phyloP scores from a whole-genome alignment of 1,140 invertebrate genomes.

The Drosophila ercepeae region DNA sequence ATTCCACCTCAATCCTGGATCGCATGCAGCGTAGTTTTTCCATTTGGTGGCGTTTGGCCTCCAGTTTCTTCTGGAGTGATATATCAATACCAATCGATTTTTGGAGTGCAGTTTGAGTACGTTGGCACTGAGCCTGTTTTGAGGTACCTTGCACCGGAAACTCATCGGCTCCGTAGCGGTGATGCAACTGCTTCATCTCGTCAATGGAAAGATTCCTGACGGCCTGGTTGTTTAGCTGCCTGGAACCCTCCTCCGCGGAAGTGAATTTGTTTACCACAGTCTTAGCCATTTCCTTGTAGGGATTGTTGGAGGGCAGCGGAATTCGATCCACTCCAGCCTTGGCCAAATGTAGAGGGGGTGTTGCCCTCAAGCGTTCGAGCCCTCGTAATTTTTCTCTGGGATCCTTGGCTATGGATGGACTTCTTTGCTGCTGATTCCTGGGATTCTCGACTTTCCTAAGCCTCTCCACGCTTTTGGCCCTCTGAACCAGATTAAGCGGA shows the following conservation, averaged over 20 bases:
- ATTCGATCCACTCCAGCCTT: not conserved
- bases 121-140: not conserved
- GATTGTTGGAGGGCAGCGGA: not conserved
- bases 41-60: conserved; percentile 6
- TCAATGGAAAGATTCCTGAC: not conserved
- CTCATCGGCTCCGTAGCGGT: not conserved
- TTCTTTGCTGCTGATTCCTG: not conserved
- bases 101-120: not conserved
- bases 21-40: conserved; percentile 20
- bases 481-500: not conserved
- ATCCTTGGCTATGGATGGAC: not conserved
- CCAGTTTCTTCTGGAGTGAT: not conserved
- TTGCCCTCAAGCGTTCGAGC: not conserved
- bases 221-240: not conserved
- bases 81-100: no score
- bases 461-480: not conserved
- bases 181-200: not conserved
- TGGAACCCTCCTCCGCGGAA: not conserved
- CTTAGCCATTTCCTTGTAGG: not conserved
- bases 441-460: not conserved
- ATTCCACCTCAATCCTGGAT: conserved; percentile 15
- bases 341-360: not conserved
- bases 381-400: not conserved
- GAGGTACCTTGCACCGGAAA: not conserved
- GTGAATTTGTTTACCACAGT: not conserved